phyloP scores from a whole-genome alignment of 2,888 invertebrate genomes.

The Mechanitis messenoides region DNA sequence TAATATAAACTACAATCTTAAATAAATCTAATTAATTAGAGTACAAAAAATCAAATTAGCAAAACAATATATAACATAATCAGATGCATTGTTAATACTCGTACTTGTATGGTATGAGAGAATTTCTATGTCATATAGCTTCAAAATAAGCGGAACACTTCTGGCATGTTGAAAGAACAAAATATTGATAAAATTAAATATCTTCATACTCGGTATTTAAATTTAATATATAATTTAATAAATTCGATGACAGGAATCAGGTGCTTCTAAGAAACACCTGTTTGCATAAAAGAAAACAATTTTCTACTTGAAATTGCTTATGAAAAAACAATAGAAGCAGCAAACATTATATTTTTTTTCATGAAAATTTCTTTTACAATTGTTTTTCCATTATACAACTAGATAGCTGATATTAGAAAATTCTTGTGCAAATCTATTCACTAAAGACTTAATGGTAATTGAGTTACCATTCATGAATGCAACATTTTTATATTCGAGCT shows the following conservation, averaged over 20 bases:
- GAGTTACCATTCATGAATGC: neutral
- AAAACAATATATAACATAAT: no score
- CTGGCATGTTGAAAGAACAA: slow-evolving; percentile 14
- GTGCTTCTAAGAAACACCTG: slow-evolving; percentile 26
- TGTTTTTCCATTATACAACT: slow-evolving; percentile 10
- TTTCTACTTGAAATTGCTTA: slow-evolving; percentile 21
- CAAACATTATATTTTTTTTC: slow-evolving; percentile 9
- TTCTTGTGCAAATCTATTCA: slow-evolving; percentile 2
- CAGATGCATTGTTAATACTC: no score
- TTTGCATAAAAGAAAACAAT: slow-evolving; percentile 21
- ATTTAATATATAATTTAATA: no score
- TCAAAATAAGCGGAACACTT: slow-evolving; percentile 10
- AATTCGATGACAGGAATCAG: slow-evolving; percentile 38
- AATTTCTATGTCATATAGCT: slow-evolving; percentile 15
- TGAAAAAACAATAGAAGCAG: slow-evolving; percentile 23
- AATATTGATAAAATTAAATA: slow-evolving; percentile 11
- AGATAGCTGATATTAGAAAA: neutral
- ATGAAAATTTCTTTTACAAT: slow-evolving; percentile 12
- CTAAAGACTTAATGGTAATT: slow-evolving; percentile 2
- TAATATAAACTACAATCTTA: no score
- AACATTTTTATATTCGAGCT: neutral
- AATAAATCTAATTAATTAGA: no score
- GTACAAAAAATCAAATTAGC: no score
- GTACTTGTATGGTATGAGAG: neutral
- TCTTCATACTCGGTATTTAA: slow-evolving; percentile 23